A percentile compares a stretch with the other conserved stretches of the same genome.
phyloP scores from a whole-genome alignment of 2,797 vertebrate species.

The Geotrypetes seraphini region DNA sequence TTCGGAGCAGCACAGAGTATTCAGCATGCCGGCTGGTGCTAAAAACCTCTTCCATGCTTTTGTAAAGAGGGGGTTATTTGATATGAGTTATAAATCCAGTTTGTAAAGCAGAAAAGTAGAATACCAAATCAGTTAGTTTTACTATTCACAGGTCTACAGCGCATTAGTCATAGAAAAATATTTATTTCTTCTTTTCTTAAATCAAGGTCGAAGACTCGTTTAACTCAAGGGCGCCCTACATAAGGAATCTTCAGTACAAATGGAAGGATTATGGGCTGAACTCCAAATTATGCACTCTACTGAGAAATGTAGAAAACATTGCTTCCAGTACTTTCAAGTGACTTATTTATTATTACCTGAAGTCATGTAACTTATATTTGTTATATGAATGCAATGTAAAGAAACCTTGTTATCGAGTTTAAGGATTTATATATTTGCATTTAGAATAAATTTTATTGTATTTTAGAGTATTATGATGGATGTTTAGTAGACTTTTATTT shows the following conservation, averaged over 20 bases:
- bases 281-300: conserved; percentile 18
- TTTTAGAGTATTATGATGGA: conserved; percentile 16
- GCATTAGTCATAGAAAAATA: no score
- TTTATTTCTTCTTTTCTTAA: conserved; percentile 32
- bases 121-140: no score
- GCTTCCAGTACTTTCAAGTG: conserved; percentile 37
- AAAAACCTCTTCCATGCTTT: no score
- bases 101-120: no score
- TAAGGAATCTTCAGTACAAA: conserved; percentile 31
- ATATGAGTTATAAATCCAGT: no score
- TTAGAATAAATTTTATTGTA: conserved; percentile 28
- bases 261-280: conserved; percentile 8
- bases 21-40: no score
- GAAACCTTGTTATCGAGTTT: conserved; percentile 32
- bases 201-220: conserved; percentile 56
- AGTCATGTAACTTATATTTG: conserved; percentile 34
- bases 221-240: conserved; percentile 49
- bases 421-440: conserved; percentile 47
- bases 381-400: conserved; percentile 29
- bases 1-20: no score
- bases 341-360: conserved; percentile 40
- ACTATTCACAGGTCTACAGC: no score
- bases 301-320: conserved; percentile 16
- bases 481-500: conserved; percentile 33
- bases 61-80: no score